These are phyloP conservation scores for Pharmacophagus antenor DNA, from an alignment of 2,888 invertebrate species.

Conservation along the genomic window DNA sequence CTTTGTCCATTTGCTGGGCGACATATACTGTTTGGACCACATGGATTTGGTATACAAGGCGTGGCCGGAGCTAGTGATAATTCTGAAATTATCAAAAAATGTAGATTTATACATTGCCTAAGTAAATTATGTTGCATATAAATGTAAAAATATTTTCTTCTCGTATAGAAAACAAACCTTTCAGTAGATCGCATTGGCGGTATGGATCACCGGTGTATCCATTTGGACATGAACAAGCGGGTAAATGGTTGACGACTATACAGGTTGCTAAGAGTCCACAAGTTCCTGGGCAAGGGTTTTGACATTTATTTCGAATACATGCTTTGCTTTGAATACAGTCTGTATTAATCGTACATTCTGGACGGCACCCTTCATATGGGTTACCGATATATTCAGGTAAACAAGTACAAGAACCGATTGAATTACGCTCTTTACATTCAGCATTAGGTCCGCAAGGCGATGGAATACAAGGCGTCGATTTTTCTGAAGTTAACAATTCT, in stretches of 20 bases:
- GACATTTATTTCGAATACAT: conserved; percentile 87
- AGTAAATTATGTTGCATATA: background rate
- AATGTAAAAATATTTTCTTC: background rate
- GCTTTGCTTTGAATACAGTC: conserved; percentile 86
- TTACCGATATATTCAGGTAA: conserved; percentile 87
- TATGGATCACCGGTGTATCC: conserved; percentile 89
- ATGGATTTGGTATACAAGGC: conserved; percentile 86
- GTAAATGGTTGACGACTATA: conserved; percentile 85
- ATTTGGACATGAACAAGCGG: conserved; percentile 83
- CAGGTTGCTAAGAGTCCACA: conserved; percentile 88
- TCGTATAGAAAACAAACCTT: conserved; percentile 45
- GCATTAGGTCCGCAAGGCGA: conserved; percentile 85
- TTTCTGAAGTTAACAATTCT: conserved; percentile 64
- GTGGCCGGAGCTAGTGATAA: conserved; percentile 61
- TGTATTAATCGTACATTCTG: conserved; percentile 86
- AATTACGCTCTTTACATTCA: conserved; percentile 80
- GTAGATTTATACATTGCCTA: conserved; percentile 6
- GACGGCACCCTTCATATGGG: conserved; percentile 89
- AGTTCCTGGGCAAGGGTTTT: conserved; percentile 89
- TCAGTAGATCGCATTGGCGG: conserved; percentile 74
- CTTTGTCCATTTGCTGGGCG: conserved; percentile 85
- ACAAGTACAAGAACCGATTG: conserved; percentile 85
- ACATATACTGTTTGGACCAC: conserved; percentile 88
- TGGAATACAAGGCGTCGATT: conserved; percentile 79
- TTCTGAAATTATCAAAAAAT: conserved; percentile 47